A percentile compares a stretch with the other conserved stretches of the same genome.
Conservation (phyloP, 2,797 vertebrate species). For the Amblyraja radiata region DNA sequence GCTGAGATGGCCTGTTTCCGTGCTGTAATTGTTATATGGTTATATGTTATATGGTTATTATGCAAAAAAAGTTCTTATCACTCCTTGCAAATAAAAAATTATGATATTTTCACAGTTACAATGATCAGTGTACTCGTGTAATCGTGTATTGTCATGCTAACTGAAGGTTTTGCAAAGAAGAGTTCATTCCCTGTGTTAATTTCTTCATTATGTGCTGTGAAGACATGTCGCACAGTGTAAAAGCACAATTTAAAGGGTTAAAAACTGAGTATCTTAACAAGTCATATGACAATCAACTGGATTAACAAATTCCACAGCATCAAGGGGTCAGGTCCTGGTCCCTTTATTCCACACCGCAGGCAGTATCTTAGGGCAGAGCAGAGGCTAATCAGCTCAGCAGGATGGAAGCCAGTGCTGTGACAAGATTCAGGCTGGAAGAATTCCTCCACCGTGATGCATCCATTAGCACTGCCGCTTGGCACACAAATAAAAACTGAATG, state of each 20-base stretch:
- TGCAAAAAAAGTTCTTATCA: not conserved
- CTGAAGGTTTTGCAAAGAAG: not conserved
- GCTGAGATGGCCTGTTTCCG: no score
- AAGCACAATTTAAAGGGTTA: constrained; percentile 29
- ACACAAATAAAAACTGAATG: not conserved
- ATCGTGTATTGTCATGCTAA: not conserved
- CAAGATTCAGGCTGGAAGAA: constrained; percentile 30
- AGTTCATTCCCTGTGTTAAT: not conserved
- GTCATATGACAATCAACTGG: constrained; percentile 37
- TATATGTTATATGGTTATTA: no score
- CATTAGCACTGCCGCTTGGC: not conserved
- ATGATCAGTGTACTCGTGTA: not conserved
- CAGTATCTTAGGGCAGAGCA: constrained; percentile 35
- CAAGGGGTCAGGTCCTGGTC: not conserved
- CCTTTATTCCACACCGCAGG: constrained; percentile 33
- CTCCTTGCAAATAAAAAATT: not conserved
- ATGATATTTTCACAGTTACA: not conserved
- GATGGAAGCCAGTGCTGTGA: constrained; percentile 38
- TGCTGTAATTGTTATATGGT: no score
- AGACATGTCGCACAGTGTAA: not conserved
- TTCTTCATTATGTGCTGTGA: constrained; percentile 23
- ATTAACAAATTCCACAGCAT: constrained; percentile 37
- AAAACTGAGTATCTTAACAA: constrained; percentile 25
- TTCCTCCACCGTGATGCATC: constrained; percentile 1
- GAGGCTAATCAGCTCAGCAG: constrained; percentile 37